Percentiles rank a stretch among this genome's conserved stretches.
phyloP scores from a whole-genome alignment of 2,797 vertebrate species.

The Zenarchopterus dispar region DNA sequence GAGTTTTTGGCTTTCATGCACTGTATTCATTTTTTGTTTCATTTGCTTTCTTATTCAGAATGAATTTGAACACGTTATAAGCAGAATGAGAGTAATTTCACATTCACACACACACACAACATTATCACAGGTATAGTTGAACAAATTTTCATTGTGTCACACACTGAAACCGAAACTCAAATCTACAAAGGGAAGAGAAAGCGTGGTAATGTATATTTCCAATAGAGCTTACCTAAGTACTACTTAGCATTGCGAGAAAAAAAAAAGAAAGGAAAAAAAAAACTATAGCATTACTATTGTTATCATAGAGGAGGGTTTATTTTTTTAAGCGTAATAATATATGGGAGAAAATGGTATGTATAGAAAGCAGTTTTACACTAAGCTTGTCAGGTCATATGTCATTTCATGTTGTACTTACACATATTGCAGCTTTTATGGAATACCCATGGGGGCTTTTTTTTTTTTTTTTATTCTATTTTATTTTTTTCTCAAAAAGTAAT shows the following conservation, averaged over 20 bases:
- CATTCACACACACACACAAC: constrained; percentile 25
- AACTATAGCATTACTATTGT: constrained; percentile 84
- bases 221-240: constrained; percentile 82
- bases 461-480: constrained; percentile 13
- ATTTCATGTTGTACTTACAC: constrained; percentile 72
- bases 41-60: constrained; percentile 67
- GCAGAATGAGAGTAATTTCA: constrained; percentile 50
- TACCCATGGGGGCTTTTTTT: constrained; percentile 45
- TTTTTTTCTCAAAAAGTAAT: constrained; percentile 34
- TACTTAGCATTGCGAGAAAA: constrained; percentile 81
- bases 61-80: constrained; percentile 51
- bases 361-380: constrained; percentile 83
- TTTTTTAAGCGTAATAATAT: constrained; percentile 88
- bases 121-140: constrained; percentile 38
- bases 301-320: constrained; percentile 87
- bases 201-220: constrained; percentile 81
- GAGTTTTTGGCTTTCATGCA: constrained; percentile 68
- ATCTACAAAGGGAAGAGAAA: constrained; percentile 73
- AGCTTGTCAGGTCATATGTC: constrained; percentile 76
- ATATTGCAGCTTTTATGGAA: constrained; percentile 64
- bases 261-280: constrained; percentile 52
- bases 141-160: constrained; percentile 59
- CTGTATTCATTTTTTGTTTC: constrained; percentile 67
- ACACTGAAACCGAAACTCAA: constrained; percentile 68
- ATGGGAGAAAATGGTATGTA: constrained; percentile 83